Percentiles rank a stretch among this genome's conserved stretches.
Conservation (phyloP, 1,140 invertebrate genomes). For the Sitophilus oryzae region DNA sequence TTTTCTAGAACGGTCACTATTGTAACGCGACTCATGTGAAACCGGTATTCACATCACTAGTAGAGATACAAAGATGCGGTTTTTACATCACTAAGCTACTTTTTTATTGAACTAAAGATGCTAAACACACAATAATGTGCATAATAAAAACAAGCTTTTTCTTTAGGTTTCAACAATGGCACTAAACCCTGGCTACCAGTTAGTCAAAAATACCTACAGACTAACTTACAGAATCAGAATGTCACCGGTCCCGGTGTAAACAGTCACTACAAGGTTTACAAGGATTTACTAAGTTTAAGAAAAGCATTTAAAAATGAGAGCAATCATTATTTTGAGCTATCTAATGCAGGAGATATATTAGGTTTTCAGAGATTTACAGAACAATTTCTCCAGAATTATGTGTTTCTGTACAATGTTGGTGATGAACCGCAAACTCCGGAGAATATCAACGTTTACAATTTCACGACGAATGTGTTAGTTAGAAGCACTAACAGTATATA, state of each 20-base stretch:
- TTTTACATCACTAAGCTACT: too few relatives aligned
- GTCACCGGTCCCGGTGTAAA: slow-evolving; percentile 3
- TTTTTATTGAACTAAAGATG: too few relatives aligned
- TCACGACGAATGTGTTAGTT: neutral
- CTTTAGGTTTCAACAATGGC: slow-evolving; percentile 54
- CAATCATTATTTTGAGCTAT: too few relatives aligned
- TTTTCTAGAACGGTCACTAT: too few relatives aligned
- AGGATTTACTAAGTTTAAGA: slow-evolving; percentile 18
- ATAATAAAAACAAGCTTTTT: too few relatives aligned
- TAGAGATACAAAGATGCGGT: too few relatives aligned
- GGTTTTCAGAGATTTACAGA: neutral
- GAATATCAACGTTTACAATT: too few relatives aligned
- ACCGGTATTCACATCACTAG: too few relatives aligned
- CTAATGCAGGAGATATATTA: neutral
- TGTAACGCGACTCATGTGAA: too few relatives aligned
- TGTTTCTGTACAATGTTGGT: neutral
- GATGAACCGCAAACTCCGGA: too few relatives aligned
- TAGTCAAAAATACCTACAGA: slow-evolving; percentile 47
- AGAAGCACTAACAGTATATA: neutral
- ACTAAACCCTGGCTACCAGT: slow-evolving; percentile 61
- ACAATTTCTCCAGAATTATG: neutral
- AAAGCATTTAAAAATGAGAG: too few relatives aligned
- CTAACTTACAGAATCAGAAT: slow-evolving; percentile 47
- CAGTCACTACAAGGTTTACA: slow-evolving; percentile 28
- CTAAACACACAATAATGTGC: too few relatives aligned